phyloP scores from a whole-genome alignment of 2,888 invertebrate species.

The Papilio protenor region DNA sequence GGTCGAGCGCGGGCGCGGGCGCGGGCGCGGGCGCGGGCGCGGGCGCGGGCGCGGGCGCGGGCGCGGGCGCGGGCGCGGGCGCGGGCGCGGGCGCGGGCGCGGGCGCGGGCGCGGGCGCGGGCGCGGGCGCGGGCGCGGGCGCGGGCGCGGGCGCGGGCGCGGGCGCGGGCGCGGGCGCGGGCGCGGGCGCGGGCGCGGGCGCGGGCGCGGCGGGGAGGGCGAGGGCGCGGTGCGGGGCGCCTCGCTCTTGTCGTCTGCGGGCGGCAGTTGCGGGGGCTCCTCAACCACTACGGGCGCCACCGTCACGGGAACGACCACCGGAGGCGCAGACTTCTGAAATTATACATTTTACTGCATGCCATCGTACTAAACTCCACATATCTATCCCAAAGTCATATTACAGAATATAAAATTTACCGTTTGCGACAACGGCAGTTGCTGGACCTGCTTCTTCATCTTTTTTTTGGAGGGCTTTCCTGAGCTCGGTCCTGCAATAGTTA shows the following conservation, averaged over 20 bases:
- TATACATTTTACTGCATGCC: constrained; percentile 14
- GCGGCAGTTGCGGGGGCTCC: constrained; percentile 60
- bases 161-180: background rate
- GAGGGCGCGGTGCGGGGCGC: constrained; percentile 35
- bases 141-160: constrained; percentile 57
- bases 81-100: constrained; percentile 54
- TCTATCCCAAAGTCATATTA: background rate
- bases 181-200: background rate
- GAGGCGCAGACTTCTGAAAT: constrained; percentile 60
- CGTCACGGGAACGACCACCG: constrained; percentile 54
- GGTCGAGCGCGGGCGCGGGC: constrained; percentile 50
- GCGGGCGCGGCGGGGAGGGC: constrained; percentile 35
- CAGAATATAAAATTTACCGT: constrained; percentile 67
- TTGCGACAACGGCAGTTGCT: constrained; percentile 69
- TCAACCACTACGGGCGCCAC: constrained; percentile 53
- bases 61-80: constrained; percentile 39
- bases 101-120: constrained; percentile 46
- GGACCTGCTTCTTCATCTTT: constrained; percentile 74
- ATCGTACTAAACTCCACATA: background rate
- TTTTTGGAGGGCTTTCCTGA: constrained; percentile 76
- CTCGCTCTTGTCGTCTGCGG: constrained; percentile 47
- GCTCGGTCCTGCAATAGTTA: constrained; percentile 67
- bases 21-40: constrained; percentile 52
- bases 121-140: constrained; percentile 59
- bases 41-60: constrained; percentile 44